These are phyloP conservation scores for Sebastes oblongus DNA, from an alignment of 2,797 vertebrate genomes.

Conservation along the genomic window DNA sequence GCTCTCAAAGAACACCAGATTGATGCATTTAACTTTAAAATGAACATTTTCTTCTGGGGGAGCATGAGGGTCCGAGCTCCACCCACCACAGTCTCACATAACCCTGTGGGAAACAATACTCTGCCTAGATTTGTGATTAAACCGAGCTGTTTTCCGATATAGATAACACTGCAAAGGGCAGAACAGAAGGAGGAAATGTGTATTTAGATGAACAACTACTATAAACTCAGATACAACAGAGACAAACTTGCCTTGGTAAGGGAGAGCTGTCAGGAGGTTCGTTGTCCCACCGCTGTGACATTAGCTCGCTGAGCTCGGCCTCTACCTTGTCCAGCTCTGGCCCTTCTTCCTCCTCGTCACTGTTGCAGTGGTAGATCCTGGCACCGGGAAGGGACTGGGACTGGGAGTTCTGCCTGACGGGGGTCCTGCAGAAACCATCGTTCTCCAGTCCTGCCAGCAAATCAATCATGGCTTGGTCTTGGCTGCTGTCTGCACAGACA, in stretches of 20 bases:
- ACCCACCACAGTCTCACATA: background rate
- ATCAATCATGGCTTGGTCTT: slow-evolving; percentile 89
- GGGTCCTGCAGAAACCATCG: slow-evolving; percentile 85
- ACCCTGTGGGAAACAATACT: background rate
- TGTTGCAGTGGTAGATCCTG: slow-evolving; percentile 87
- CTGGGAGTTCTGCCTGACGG: slow-evolving; percentile 76
- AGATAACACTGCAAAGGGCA: no score
- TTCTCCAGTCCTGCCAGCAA: slow-evolving; percentile 91
- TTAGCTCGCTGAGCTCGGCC: slow-evolving; percentile 92
- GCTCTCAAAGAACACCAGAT: background rate
- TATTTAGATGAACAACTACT: background rate
- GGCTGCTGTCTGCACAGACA: slow-evolving; percentile 82
- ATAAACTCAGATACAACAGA: background rate
- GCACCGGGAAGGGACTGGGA: slow-evolving; percentile 80
- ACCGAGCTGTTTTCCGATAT: background rate
- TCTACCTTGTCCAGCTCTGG: slow-evolving; percentile 91
- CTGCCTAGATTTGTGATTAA: background rate
- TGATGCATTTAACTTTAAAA: background rate
- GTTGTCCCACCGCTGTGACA: slow-evolving; percentile 97
- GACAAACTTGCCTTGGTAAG: slow-evolving; percentile 79
- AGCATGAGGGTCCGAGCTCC: background rate
- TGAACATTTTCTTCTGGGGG: no score
- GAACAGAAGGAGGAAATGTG: background rate
- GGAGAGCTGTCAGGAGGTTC: slow-evolving; percentile 76
- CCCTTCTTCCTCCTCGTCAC: slow-evolving; percentile 95